phyloP scores from a whole-genome alignment of 92 coral and sea anemone species.

The Umimayanthus kanabou region DNA sequence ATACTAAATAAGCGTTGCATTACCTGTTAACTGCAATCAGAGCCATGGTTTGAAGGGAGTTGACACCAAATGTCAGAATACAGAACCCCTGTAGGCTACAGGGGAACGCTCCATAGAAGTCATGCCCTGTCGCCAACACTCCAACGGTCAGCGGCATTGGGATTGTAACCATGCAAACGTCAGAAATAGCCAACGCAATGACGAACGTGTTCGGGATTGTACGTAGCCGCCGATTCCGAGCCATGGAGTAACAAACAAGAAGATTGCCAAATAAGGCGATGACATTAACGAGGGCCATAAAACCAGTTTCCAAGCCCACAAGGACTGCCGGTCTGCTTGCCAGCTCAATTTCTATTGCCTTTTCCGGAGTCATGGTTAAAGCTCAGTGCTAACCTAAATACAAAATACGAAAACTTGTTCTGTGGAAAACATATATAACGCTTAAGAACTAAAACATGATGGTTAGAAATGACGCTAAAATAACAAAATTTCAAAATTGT shows the following conservation, averaged over 20 bases:
- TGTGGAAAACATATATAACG: no score
- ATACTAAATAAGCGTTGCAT: neutral
- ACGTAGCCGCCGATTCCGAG: slow-evolving; percentile 36
- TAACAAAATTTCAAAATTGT: no score
- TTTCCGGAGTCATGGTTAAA: neutral
- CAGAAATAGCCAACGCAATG: slow-evolving; percentile 36
- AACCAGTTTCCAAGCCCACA: slow-evolving; percentile 18
- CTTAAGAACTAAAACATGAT: no score
- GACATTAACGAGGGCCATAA: slow-evolving; percentile 18
- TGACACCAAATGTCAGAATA: slow-evolving; percentile 33
- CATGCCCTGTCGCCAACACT: slow-evolving; percentile 33
- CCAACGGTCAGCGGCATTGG: slow-evolving; percentile 41
- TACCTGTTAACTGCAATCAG: slow-evolving; percentile 37
- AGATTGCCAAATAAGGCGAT: slow-evolving; percentile 35
- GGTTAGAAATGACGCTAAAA: no score
- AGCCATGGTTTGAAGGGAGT: slow-evolving; percentile 43
- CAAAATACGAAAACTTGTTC: neutral
- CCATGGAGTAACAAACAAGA: slow-evolving; percentile 32
- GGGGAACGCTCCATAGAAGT: slow-evolving; percentile 26
- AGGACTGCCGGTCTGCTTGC: neutral
- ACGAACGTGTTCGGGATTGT: slow-evolving; percentile 41
- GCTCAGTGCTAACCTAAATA: neutral
- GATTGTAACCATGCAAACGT: slow-evolving; percentile 32
- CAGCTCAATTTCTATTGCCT: neutral
- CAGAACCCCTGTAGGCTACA: slow-evolving; percentile 31